Evolutionary conservation across 2,888 invertebrate genomes (phyloP), one percentile per base, ranked within the genome.

Genomic region (Leptura quadrifasciata): DNA sequence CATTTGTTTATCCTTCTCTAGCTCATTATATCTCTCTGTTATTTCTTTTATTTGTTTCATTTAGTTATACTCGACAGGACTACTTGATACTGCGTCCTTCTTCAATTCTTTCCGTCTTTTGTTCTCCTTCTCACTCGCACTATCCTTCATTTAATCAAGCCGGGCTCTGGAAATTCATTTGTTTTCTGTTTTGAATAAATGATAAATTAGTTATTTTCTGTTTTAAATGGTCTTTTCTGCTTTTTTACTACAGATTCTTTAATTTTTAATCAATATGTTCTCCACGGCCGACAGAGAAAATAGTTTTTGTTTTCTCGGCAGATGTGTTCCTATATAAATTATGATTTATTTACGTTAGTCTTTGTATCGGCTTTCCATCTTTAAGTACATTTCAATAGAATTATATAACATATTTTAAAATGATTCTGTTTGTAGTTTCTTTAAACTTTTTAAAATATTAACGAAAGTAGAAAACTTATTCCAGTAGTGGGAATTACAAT

Each of bases 101-200:
- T 81, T 74, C 68, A 35, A 61, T 63, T 57, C 72, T 47, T 69
- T 60, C 21, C 47, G 54, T 71, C 74, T 76, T 73, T 71, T 67
- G 76, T 67, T 68, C 72, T 76, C 83, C 77, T 72, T 86, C 82
- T 80, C 82, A 24, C 79, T 85, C 84, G 61, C 83, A 64, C 84
- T 87, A 87, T 87, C 87, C 86, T 84, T 84, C 84, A 84, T 85
- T 86, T 84, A 87, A 88, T 87, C 87, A 83, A 84, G 86, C 83
- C 83, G 80, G 83, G 84, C 85, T 84, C 84, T 84, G 86, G 85
- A 87, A 87, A 87, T 87, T 87, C 87, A 87, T 88, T 88, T 88
- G 88, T 87, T 81, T 81, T 81, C 79, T 79, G 81, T 76, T 88
- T 87, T 86, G 87, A 87, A 86, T 87, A 87, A 81, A 87, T 88